Conservation (phyloP, 2,113 vertebrate species). For the Caloenas nicobarica region DNA sequence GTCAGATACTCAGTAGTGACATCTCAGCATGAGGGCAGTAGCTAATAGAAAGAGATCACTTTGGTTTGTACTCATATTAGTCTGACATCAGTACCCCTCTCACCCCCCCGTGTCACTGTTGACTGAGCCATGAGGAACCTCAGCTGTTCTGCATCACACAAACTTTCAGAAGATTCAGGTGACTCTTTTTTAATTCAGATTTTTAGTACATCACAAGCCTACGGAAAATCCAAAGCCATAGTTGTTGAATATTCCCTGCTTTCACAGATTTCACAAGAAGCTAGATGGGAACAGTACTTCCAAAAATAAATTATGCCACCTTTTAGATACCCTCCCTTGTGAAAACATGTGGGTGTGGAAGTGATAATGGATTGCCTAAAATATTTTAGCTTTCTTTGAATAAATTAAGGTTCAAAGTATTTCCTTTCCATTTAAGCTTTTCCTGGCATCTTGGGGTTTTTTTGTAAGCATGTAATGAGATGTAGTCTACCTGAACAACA, state of each 20-base stretch:
- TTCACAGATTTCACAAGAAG: not conserved
- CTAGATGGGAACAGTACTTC: not conserved
- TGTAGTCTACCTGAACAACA: not conserved
- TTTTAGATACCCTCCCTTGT: not conserved
- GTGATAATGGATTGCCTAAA: not conserved
- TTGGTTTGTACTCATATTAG: not conserved
- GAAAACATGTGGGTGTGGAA: not conserved
- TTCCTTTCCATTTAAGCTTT: not conserved
- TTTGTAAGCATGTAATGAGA: not conserved
- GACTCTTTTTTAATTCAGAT: not conserved
- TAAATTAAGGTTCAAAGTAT: not conserved
- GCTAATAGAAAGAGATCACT: not conserved
- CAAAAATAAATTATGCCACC: not conserved
- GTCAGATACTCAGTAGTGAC: not conserved
- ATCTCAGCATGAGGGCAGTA: not conserved
- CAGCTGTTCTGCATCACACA: not conserved
- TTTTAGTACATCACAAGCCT: not conserved
- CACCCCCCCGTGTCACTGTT: not conserved
- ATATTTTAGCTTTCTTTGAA: not conserved
- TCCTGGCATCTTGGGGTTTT: not conserved
- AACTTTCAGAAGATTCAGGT: not conserved
- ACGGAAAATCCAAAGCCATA: not conserved
- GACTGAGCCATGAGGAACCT: not conserved
- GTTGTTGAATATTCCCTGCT: not conserved
- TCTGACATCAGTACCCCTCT: not conserved